These are phyloP conservation scores for Cyprinodon variegatus DNA, from an alignment of 2,113 vertebrate species.

Conservation along the genomic window DNA sequence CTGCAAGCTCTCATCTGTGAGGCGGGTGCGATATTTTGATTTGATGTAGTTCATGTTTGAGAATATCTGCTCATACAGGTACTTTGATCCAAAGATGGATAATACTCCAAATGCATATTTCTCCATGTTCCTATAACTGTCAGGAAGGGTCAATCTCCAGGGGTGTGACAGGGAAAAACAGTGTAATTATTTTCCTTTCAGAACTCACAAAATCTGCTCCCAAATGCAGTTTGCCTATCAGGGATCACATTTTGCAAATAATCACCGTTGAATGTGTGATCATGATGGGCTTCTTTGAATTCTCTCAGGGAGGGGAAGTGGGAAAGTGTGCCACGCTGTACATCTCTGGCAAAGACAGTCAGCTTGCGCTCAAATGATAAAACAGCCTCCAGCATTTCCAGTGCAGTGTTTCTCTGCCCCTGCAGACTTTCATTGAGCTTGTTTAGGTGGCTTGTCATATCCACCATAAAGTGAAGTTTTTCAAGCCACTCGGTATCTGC, in stretches of 20 bases:
- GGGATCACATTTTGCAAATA: background rate
- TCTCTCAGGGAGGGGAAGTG: conserved; percentile 29
- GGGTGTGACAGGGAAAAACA: too few relatives aligned
- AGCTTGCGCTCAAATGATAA: conserved; percentile 27
- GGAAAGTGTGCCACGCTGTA: conserved; percentile 17
- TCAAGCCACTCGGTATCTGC: background rate
- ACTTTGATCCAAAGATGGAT: too few relatives aligned
- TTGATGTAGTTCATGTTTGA: too few relatives aligned
- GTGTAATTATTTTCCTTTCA: too few relatives aligned
- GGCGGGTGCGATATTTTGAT: too few relatives aligned
- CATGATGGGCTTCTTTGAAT: conserved; percentile 13
- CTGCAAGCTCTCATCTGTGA: too few relatives aligned
- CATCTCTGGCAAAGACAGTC: conserved; percentile 18
- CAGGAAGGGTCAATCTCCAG: too few relatives aligned
- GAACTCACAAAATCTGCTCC: too few relatives aligned
- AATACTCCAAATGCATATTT: too few relatives aligned
- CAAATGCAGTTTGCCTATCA: too few relatives aligned
- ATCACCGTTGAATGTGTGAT: conserved; percentile 1
- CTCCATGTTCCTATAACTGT: too few relatives aligned
- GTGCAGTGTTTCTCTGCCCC: conserved; percentile 22
- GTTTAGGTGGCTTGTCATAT: background rate
- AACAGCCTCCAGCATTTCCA: conserved; percentile 45
- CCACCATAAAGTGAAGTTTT: background rate
- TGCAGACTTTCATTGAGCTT: background rate
- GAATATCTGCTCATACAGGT: too few relatives aligned